A percentile compares a stretch with the other conserved stretches of the same genome.
Evolutionary conservation across 2,113 vertebrate species (phyloP).

Genomic region (Synchiropus splendidus): DNA sequence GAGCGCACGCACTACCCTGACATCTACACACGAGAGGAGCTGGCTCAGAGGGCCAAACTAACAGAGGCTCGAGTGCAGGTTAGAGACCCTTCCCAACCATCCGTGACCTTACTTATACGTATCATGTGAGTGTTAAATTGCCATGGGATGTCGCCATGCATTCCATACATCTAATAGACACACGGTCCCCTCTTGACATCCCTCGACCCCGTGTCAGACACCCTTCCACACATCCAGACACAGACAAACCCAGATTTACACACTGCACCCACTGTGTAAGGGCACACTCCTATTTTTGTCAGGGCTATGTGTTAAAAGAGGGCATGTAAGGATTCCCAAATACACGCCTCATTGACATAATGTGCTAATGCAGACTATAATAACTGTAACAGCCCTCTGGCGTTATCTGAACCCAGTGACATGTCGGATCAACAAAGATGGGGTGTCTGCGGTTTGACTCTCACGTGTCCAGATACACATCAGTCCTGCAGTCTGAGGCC

Average conservation of each 20-base stretch:
- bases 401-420: slow-evolving; percentile 35
- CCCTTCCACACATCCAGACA: slow-evolving; percentile 8
- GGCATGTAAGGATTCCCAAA: slow-evolving; percentile 25
- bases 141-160: slow-evolving; percentile 30
- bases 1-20: slow-evolving; percentile 98
- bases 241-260: slow-evolving; percentile 8
- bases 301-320: slow-evolving; percentile 11
- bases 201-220: slow-evolving; percentile 7
- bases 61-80: slow-evolving; percentile 97
- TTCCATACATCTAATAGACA: slow-evolving; percentile 36
- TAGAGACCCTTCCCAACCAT: slow-evolving; percentile 6
- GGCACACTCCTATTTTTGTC: slow-evolving; percentile 29
- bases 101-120: slow-evolving; percentile 14
- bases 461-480: slow-evolving; percentile 53
- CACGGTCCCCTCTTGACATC: slow-evolving; percentile 2
- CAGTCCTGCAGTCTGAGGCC: slow-evolving; percentile 31
- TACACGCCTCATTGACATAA: slow-evolving; percentile 34
- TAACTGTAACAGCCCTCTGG: slow-evolving; percentile 37
- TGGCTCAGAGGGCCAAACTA: slow-evolving; percentile 93
- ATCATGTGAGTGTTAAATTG: slow-evolving; percentile 30
- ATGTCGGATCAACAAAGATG: slow-evolving; percentile 37
- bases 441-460: slow-evolving; percentile 42
- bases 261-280: slow-evolving; percentile 27
- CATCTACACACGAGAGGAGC: slow-evolving; percentile 96
- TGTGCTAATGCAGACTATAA: slow-evolving; percentile 37